These are phyloP conservation scores for Cheilosia urbana DNA, from an alignment of 2,888 invertebrate species.

Conservation along the genomic window DNA sequence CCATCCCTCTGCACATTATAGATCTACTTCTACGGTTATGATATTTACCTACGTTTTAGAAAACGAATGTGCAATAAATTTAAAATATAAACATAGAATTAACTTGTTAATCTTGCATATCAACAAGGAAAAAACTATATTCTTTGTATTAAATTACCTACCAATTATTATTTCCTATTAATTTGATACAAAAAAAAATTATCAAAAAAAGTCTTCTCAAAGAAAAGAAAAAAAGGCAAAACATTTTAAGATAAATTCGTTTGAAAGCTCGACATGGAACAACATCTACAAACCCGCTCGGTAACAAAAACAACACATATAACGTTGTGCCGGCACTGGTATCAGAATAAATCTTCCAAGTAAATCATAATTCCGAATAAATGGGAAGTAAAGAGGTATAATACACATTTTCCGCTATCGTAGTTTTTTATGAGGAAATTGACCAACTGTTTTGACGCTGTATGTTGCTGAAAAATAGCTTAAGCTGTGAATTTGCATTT, in stretches of 20 bases:
- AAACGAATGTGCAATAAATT: background rate
- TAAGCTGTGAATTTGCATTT: background rate
- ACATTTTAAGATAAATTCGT: background rate
- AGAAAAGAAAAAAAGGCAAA: too few relatives aligned
- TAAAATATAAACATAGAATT: background rate
- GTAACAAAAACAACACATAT: too few relatives aligned
- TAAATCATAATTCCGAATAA: background rate
- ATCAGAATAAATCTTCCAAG: background rate
- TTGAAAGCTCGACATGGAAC: background rate
- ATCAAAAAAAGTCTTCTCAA: too few relatives aligned
- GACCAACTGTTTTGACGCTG: slow-evolving; percentile 9
- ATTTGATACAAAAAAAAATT: too few relatives aligned
- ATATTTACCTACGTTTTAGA: background rate
- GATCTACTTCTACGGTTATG: too few relatives aligned
- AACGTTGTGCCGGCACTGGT: background rate
- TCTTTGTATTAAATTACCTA: too few relatives aligned
- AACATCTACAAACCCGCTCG: background rate
- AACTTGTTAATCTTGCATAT: background rate
- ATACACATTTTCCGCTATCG: slow-evolving; percentile 4
- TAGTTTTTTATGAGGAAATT: slow-evolving; percentile 11
- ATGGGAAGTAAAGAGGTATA: background rate
- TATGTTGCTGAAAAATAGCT: background rate
- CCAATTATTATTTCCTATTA: too few relatives aligned
- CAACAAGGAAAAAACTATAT: background rate
- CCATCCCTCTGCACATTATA: too few relatives aligned